Evolutionary conservation across 1,140 invertebrate species (phyloP).

Genomic region (Mercenaria mercenaria): DNA sequence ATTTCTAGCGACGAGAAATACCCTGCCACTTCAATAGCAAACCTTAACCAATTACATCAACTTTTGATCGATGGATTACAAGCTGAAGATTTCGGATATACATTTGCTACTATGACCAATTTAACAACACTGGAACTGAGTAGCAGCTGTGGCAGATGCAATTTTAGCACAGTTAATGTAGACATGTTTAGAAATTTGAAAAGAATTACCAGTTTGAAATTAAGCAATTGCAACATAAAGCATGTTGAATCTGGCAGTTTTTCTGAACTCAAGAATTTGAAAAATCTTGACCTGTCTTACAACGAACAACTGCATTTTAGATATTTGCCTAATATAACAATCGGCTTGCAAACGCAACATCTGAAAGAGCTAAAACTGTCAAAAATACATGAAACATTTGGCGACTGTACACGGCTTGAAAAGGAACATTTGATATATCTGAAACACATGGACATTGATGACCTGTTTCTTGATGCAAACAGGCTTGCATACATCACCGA

Average conservation of each 20-base stretch:
- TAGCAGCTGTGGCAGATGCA: neutral
- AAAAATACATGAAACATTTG: constrained; percentile 10
- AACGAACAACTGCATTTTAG: constrained; percentile 22
- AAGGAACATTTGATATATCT: neutral
- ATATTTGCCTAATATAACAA: neutral
- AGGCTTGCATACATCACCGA: neutral
- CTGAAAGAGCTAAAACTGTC: neutral
- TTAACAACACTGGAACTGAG: neutral
- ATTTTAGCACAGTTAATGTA: neutral
- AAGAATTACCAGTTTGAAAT: neutral
- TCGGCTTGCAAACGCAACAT: neutral
- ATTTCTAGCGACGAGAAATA: neutral
- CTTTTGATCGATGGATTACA: constrained; percentile 6
- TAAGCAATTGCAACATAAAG: neutral
- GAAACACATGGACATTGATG: neutral
- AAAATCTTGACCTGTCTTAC: neutral
- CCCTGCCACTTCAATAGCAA: neutral
- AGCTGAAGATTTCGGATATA: neutral
- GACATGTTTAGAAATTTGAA: neutral
- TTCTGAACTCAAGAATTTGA: constrained; percentile 4
- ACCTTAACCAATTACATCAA: neutral
- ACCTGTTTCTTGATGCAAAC: neutral
- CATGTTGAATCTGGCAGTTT: neutral
- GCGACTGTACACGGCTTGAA: neutral
- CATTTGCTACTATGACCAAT: neutral